phyloP scores from a whole-genome alignment of 1,140 invertebrate species.

The Gryon sp. region DNA sequence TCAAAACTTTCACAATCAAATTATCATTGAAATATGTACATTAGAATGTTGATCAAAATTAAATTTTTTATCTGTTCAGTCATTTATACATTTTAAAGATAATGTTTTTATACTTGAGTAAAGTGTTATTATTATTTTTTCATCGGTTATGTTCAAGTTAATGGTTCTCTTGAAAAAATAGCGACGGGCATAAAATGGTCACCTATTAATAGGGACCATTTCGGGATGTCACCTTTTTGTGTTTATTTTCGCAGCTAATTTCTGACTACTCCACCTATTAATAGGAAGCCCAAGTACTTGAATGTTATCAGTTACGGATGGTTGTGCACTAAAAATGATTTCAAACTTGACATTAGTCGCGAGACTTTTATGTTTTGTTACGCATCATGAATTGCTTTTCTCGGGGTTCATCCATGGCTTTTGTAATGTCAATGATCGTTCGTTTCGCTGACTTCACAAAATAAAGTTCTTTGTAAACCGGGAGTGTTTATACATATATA shows the following conservation, averaged over 20 bases:
- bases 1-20: constrained; percentile 33
- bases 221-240: constrained; percentile 14
- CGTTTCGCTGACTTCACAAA: constrained; percentile 7
- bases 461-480: too few species aligned
- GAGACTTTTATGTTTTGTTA: constrained; percentile 47
- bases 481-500: too few species aligned
- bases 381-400: constrained; percentile 41
- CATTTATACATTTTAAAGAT: too few species aligned
- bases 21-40: too few species aligned
- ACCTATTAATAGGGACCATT: constrained; percentile 41
- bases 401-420: constrained; percentile 48
- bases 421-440: constrained; percentile 32
- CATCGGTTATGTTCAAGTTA: constrained; percentile 10
- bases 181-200: constrained; percentile 4
- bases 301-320: constrained; percentile 58
- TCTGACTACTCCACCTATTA: constrained; percentile 55
- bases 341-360: constrained; percentile 46
- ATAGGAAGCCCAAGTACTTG: constrained; percentile 46
- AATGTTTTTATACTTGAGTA: constrained; percentile 5
- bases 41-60: too few species aligned
- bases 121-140: not conserved
- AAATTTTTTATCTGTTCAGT: too few species aligned
- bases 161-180: constrained; percentile 16
- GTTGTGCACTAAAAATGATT: constrained; percentile 54
- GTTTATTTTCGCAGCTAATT: constrained; percentile 45